phyloP scores from a whole-genome alignment of 2,113 vertebrate species.

The Cololabis saira region DNA sequence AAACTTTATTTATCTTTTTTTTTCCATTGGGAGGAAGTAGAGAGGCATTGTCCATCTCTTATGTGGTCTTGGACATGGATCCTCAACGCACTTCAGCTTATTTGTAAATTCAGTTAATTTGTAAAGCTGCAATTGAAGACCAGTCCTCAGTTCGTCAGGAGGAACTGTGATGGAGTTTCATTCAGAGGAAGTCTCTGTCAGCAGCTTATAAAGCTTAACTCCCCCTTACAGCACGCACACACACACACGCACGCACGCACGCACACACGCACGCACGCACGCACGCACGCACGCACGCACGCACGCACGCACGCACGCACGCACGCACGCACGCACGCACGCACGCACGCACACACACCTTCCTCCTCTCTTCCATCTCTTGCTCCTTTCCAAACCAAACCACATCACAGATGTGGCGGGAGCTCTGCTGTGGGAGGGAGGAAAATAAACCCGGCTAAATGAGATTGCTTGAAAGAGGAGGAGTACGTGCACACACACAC shows the following conservation, averaged over 20 bases:
- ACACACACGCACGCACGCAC: too few relatives aligned
- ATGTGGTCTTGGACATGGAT: too few relatives aligned
- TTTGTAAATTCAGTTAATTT: too few relatives aligned
- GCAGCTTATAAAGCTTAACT: conserved; percentile 4
- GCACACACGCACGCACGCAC: too few relatives aligned
- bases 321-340: too few relatives aligned
- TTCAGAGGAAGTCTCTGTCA: conserved; percentile 14
- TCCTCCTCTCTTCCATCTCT: conserved; percentile 4
- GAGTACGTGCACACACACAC: background rate
- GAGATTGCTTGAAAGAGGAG: conserved; percentile 53
- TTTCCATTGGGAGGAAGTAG: too few relatives aligned
- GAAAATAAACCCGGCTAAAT: conserved; percentile 37
- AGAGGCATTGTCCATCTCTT: too few relatives aligned
- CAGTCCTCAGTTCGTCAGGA: background rate
- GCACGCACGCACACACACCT: background rate
- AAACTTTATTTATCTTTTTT: too few relatives aligned
- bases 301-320: background rate
- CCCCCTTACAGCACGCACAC: background rate
- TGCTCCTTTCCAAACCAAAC: conserved; percentile 27
- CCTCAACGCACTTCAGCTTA: too few relatives aligned
- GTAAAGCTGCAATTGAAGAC: background rate
- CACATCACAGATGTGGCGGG: conserved; percentile 57
- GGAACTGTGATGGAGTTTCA: conserved; percentile 27
- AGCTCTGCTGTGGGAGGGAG: conserved; percentile 1
- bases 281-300: too few relatives aligned